Conservation (phyloP, 2,113 vertebrate genomes). For the Corynorhinus townsendii region DNA sequence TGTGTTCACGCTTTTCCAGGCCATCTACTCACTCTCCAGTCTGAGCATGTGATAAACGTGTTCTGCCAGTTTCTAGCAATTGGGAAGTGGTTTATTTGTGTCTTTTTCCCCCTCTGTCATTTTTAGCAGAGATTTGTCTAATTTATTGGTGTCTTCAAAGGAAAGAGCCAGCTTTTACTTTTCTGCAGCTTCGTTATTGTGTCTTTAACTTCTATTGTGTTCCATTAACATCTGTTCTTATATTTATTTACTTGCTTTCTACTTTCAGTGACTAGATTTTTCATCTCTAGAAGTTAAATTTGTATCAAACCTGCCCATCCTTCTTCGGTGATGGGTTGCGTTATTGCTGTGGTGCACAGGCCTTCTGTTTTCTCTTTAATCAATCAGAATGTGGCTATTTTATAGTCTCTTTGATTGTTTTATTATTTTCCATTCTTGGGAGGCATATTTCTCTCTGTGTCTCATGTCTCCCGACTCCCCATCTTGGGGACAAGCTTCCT, state of each 20-base stretch:
- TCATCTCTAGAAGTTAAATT: neutral
- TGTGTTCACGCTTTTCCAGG: neutral
- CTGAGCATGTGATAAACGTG: neutral
- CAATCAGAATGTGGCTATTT: conserved; percentile 32
- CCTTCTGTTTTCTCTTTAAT: conserved; percentile 17
- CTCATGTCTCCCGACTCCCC: neutral
- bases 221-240: neutral
- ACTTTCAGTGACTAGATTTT: neutral
- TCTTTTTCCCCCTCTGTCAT: neutral
- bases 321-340: neutral
- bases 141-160: neutral
- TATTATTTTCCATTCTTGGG: conserved; percentile 1
- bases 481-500: neutral
- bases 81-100: neutral
- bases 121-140: neutral
- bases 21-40: neutral
- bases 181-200: neutral
- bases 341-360: neutral
- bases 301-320: neutral
- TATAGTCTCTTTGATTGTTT: neutral
- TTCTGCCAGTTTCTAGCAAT: neutral
- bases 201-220: neutral
- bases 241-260: neutral
- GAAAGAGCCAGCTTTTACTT: neutral
- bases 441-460: neutral